Percentiles rank a stretch among this genome's conserved stretches.
These are phyloP conservation scores for Acanthisitta chloris DNA, from an alignment of 2,113 vertebrate genomes.

Conservation along the genomic window DNA sequence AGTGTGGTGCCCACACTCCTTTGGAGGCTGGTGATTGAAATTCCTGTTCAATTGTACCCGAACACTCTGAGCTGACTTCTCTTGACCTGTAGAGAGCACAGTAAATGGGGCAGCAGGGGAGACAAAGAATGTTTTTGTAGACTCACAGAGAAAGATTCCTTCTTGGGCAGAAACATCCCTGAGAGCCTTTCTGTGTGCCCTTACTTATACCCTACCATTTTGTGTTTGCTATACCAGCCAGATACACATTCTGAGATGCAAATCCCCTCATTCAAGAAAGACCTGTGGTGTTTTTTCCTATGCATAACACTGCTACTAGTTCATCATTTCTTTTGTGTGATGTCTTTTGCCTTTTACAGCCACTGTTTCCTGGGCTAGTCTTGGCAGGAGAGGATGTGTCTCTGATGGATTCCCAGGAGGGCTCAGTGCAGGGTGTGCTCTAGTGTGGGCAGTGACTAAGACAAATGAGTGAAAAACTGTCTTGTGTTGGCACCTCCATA, in stretches of 20 bases:
- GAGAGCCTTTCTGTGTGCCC: not conserved
- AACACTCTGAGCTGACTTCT: not conserved
- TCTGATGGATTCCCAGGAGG: not conserved
- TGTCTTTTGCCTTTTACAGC: not conserved
- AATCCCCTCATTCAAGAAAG: not conserved
- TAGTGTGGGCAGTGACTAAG: not conserved
- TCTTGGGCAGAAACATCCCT: not conserved
- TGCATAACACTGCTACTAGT: not conserved
- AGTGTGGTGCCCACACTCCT: accelerated
- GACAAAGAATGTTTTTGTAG: not conserved
- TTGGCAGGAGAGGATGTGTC: not conserved
- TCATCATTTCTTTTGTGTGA: not conserved
- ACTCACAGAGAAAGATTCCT: not conserved
- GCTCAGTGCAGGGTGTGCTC: not conserved
- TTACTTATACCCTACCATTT: not conserved
- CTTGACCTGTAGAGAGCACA: not conserved
- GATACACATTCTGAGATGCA: not conserved
- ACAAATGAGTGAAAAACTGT: not conserved
- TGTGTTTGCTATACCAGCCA: not conserved
- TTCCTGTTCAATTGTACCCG: not conserved
- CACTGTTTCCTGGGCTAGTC: not conserved
- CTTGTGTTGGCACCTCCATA: not conserved
- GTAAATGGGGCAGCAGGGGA: not conserved
- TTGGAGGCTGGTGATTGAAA: not conserved
- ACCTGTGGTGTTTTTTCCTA: not conserved